Base-by-base conservation (phyloP, 1,140 invertebrate species). In the Habropoda laboriosa region DNA sequence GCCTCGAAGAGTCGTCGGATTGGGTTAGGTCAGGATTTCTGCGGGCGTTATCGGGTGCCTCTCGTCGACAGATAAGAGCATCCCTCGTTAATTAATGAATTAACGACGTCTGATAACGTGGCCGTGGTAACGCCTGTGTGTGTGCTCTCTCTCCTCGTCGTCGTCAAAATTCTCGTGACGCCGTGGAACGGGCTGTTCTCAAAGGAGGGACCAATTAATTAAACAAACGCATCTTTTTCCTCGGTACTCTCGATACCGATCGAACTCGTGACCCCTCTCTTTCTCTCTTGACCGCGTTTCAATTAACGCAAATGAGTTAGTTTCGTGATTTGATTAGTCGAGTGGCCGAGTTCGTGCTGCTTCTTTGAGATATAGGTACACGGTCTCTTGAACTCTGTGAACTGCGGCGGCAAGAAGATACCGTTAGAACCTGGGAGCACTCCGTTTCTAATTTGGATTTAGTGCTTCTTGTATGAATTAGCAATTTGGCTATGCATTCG, bases 31-130 rank as follows among this genome's bases (percentile, higher is more conserved):
- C 68, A 67, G 75, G 24, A 55, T 75, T 68, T 60, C n/a, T 51
- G 51, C 32, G 13, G 49, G n/a, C 47, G 47, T 83, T 80, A 83
- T 85, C 83, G 74, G 18, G n/a, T 13, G 30, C 1, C 0, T 57
- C 30, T 32, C 55, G 0, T 27, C 42, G 35, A 16, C 51, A 40
- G 82, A 82, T 79, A 82, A 79, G 42, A 74, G 55, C 49, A 24
- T 66, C 74, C 63, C 58, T 79, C 51, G 45, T 79, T 84, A 76
- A 83, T 83, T 61, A 81, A 75, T 79, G 76, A 75, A 83, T 85
- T 71, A 83, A 83, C 79, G 70, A 42, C 30, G 24, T 10, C 51
- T 58, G 81, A 75, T 83, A 76, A 81, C 51, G n/a, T 72, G 63
- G 27, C 32, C 3, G 38, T 10, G 60, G 6, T 40, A 12, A 4